These are phyloP conservation scores for Pantelozetes paolii DNA, from an alignment of 2,888 invertebrate genomes.

Conservation along the genomic window DNA sequence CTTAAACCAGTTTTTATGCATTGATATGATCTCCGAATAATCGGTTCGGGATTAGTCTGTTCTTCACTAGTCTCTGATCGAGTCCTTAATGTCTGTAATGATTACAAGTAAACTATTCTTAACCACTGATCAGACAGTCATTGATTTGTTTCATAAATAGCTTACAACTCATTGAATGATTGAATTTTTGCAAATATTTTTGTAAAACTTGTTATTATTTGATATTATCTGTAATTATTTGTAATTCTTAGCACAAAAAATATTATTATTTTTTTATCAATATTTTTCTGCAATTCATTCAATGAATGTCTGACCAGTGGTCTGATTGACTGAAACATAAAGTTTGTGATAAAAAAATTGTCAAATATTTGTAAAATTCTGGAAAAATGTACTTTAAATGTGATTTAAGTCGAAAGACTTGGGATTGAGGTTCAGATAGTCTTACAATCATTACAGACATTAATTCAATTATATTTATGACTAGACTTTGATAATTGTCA, in stretches of 20 bases:
- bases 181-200: constrained; percentile 15
- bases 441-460: not conserved
- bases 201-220: constrained; percentile 24
- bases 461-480: no score
- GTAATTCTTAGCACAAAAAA: constrained; percentile 9
- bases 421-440: not conserved
- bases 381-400: constrained; percentile 25
- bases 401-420: no score
- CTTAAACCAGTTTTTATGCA: constrained; percentile 13
- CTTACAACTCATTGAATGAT: not conserved
- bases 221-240: no score
- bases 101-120: not conserved
- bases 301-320: constrained; percentile 2
- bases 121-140: not conserved
- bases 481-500: not conserved
- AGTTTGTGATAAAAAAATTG: constrained; percentile 20
- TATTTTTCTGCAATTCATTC: constrained; percentile 11
- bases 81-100: constrained; percentile 12
- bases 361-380: no score
- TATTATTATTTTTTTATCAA: constrained; percentile 28
- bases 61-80: constrained; percentile 15
- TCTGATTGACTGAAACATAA: constrained; percentile 1
- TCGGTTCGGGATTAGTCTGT: not conserved
- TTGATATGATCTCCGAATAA: constrained; percentile 25
- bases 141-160: not conserved